These are phyloP conservation scores for Drosophila littoralis DNA, from an alignment of 1,140 invertebrate species.

Conservation along the genomic window DNA sequence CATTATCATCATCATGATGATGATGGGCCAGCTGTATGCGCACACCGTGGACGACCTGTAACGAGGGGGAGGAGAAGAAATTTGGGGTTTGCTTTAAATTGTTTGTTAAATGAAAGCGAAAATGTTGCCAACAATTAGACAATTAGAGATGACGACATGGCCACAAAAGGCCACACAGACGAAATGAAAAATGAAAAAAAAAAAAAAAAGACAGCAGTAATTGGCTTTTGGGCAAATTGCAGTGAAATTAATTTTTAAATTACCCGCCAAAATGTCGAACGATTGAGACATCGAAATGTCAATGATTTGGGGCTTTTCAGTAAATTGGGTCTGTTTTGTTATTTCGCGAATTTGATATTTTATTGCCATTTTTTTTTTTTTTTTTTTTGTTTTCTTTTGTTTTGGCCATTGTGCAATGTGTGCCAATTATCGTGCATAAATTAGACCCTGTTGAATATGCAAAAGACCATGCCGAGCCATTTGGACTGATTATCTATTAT, in stretches of 20 bases:
- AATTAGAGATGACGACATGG: conserved; percentile 60
- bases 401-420: conserved; percentile 69
- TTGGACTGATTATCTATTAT: conserved; percentile 23
- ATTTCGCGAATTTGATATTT: conserved; percentile 35
- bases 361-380: conserved; percentile 14
- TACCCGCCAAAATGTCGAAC: conserved; percentile 77
- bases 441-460: conserved; percentile 70
- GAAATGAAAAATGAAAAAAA: too few relatives aligned
- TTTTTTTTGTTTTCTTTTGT: conserved; percentile 23
- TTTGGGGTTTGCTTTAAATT: conserved; percentile 31
- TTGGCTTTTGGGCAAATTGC: conserved; percentile 68
- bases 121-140: conserved; percentile 62
- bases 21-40: conserved; percentile 86
- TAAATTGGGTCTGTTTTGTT: conserved; percentile 41
- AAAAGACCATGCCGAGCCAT: conserved; percentile 22
- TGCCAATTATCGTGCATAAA: conserved; percentile 77
- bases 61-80: conserved; percentile 44
- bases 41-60: conserved; percentile 92
- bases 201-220: conserved; percentile 46
- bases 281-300: conserved; percentile 77
- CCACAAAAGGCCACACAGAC: conserved; percentile 66
- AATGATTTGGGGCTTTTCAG: conserved; percentile 60
- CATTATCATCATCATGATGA: conserved; percentile 47
- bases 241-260: conserved; percentile 80
- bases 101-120: conserved; percentile 66